Base-by-base conservation (phyloP, 2,888 invertebrate species). In the Monochamus alternatus region DNA sequence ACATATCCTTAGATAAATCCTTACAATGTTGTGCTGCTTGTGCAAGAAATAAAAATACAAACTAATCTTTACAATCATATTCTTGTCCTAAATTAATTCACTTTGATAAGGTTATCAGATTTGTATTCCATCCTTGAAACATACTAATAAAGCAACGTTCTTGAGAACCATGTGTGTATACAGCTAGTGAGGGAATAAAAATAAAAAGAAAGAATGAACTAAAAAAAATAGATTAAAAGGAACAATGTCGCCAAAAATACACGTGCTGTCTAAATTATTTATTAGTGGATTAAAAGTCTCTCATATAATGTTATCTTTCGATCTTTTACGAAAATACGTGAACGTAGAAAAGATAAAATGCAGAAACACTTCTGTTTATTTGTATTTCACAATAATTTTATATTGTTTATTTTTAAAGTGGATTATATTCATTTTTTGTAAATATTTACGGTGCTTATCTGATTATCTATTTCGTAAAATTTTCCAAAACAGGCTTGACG, bases 241-340 rank as follows among this genome's bases (percentile, higher is more conserved):
- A 38, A 1, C 22, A 22, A 38, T 38, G n/a, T n/a, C 55, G n/a
- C 22, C 22, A 55, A 14, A 22, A 55, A n/a, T 55, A 55, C 55
- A 55, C 55, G 55, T 55, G 55, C 14, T 14, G 55, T 55, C n/a
- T 55, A 55, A 55, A 22, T 55, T 55, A 55, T 55, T 55, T 55
- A 55, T 55, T 55, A 22, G 55, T 3, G n/a, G 55, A 55, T 55
- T 55, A 55, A 55, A 55, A 55, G 22, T 22, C 5, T 2, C 55
- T n/a, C 12, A n/a, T 55, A n/a, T 55, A n/a, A 55, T 55, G n/a
- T 38, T 51, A 51, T 51, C 51, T 51, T 55, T 55, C 0, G 14
- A 55, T 55, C 55, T 55, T 55, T 12, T 7, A 55, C 3, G 14
- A 55, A 5, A 14, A 55, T 55, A 55, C n/a, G n/a, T n/a, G 51